Conservation (phyloP, 2,888 invertebrate genomes). For the Drosophila crucigera region DNA sequence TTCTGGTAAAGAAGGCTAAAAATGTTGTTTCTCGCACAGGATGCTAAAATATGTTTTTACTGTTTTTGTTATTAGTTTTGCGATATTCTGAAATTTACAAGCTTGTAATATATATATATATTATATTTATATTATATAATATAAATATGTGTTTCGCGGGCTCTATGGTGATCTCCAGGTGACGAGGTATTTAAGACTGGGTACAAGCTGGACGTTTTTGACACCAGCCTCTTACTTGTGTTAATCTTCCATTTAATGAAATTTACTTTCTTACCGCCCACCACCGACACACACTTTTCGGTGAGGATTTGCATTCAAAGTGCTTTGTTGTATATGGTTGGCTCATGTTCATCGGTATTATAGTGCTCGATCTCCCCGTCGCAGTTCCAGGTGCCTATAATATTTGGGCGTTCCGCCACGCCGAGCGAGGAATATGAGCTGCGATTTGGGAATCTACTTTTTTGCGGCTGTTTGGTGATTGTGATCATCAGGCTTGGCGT, state of each 20-base stretch:
- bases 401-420: constrained; percentile 8
- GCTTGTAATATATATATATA: no score
- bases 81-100: no score
- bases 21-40: background rate
- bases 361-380: constrained; percentile 44
- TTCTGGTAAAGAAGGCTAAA: background rate
- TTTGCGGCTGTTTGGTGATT: constrained; percentile 32
- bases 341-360: constrained; percentile 48
- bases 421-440: constrained; percentile 20
- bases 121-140: no score
- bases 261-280: background rate
- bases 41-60: no score
- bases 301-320: constrained; percentile 2
- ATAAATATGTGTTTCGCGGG: background rate
- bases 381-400: constrained; percentile 29
- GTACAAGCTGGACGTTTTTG: background rate
- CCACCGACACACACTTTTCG: background rate
- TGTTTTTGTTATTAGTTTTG: no score
- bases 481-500: constrained; percentile 2
- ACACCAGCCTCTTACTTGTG: background rate
- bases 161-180: background rate
- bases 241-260: background rate
- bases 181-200: no score
- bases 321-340: constrained; percentile 18
- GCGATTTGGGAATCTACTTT: constrained; percentile 14